Evolutionary conservation across 2,113 vertebrate genomes (phyloP).

Genomic region (Dolichallabes microphthalmus): DNA sequence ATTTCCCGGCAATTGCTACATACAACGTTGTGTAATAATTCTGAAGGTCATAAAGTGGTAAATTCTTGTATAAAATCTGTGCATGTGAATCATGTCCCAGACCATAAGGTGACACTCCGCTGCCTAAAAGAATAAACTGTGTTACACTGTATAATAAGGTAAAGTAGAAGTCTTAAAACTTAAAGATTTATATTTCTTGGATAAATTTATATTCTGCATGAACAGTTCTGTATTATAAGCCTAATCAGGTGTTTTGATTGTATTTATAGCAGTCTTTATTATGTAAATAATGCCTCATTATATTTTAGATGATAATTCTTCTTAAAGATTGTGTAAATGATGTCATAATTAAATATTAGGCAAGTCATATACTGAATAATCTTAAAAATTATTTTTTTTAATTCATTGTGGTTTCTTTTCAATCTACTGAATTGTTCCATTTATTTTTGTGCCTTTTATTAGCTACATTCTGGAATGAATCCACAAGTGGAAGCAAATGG

Average conservation of each 20-base stretch:
- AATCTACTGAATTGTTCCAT: background rate
- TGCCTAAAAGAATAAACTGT: background rate
- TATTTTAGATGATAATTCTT: background rate
- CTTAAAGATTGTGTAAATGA: background rate
- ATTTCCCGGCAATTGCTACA: background rate
- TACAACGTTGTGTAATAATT: background rate
- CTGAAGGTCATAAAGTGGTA: background rate
- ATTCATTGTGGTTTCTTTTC: background rate
- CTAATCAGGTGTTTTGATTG: background rate
- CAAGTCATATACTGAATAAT: background rate
- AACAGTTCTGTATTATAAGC: background rate
- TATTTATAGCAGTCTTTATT: background rate
- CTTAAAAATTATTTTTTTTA: background rate
- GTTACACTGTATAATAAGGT: background rate
- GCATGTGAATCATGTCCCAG: background rate
- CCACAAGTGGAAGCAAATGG: background rate
- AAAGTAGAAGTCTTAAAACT: background rate
- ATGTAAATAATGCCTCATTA: background rate
- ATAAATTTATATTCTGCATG: background rate
- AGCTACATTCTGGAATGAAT: background rate
- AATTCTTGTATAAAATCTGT: background rate
- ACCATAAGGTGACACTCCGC: background rate
- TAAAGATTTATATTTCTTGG: background rate
- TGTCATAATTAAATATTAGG: background rate
- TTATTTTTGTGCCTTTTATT: background rate